phyloP scores from a whole-genome alignment of 2,113 vertebrate species.

The Cottus gobio region DNA sequence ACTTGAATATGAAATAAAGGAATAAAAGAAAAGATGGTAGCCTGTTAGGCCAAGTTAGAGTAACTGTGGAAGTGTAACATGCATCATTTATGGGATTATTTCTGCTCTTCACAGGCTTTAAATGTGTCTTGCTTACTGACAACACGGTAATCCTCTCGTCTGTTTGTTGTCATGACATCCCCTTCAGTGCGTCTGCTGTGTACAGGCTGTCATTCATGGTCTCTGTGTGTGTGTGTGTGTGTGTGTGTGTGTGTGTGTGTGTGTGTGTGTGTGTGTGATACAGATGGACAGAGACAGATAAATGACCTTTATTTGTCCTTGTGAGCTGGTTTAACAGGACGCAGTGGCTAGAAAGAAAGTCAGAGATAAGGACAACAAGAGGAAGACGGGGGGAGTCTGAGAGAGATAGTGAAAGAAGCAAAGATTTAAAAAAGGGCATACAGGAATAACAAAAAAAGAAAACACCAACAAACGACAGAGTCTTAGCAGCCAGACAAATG shows the following conservation, averaged over 20 bases:
- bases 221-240: constrained; percentile 5
- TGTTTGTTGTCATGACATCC: constrained; percentile 68
- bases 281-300: constrained; percentile 24
- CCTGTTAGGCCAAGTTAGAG: constrained; percentile 39
- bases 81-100: constrained; percentile 69
- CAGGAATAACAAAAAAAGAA: constrained; percentile 14
- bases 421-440: constrained; percentile 38
- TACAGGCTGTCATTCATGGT: constrained; percentile 41
- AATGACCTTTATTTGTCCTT: constrained; percentile 71
- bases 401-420: constrained; percentile 43
- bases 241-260: constrained; percentile 10
- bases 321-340: constrained; percentile 51
- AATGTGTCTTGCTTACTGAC: constrained; percentile 59
- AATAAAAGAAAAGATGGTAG: constrained; percentile 28
- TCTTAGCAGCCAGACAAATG: constrained; percentile 54
- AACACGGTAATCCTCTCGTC: constrained; percentile 68
- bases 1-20: not conserved
- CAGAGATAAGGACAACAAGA: constrained; percentile 53
- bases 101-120: constrained; percentile 51
- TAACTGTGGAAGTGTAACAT: constrained; percentile 50
- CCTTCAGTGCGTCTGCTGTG: constrained; percentile 45
- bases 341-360: constrained; percentile 40
- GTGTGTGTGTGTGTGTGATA: constrained; percentile 1
- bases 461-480: constrained; percentile 16
- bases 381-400: constrained; percentile 29